Evolutionary conservation across 2,888 invertebrate species (phyloP).

Genomic region (Lasioglossum leucozonium): DNA sequence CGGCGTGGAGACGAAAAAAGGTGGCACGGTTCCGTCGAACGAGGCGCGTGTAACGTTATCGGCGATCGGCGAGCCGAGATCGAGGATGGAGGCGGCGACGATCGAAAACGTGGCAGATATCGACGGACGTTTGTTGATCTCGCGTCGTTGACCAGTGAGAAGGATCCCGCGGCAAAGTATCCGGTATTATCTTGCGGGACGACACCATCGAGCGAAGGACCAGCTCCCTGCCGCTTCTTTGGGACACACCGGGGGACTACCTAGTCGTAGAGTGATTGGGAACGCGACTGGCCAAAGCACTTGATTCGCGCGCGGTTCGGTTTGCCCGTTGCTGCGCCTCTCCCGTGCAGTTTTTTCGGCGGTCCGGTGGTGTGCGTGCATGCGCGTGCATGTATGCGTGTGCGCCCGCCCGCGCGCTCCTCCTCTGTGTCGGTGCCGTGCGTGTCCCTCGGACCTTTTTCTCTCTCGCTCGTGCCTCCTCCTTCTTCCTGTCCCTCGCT

Average conservation of each 20-base stretch:
- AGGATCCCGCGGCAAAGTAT: conserved; percentile 66
- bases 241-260: conserved; percentile 84
- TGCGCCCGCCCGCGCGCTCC: conserved; percentile 64
- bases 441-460: conserved; percentile 64
- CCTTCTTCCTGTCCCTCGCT: conserved; percentile 51
- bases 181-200: conserved; percentile 72
- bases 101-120: conserved; percentile 40
- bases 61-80: conserved; percentile 33
- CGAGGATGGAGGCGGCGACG: conserved; percentile 15
- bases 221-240: conserved; percentile 75
- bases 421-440: conserved; percentile 38
- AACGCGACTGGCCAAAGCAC: conserved; percentile 85
- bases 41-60: conserved; percentile 21
- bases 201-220: conserved; percentile 71
- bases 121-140: conserved; percentile 35
- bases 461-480: conserved; percentile 49
- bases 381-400: conserved; percentile 74
- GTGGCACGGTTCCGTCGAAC: conserved; percentile 17
- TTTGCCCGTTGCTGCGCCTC: conserved; percentile 83
- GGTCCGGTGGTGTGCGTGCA: conserved; percentile 75
- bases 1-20: background rate
- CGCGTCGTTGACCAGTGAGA: conserved; percentile 45
- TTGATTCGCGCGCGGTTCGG: conserved; percentile 84
- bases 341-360: conserved; percentile 84
- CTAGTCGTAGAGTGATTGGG: conserved; percentile 85